phyloP scores from a whole-genome alignment of 1,140 invertebrate genomes.

The Drosophila quadrilineata region DNA sequence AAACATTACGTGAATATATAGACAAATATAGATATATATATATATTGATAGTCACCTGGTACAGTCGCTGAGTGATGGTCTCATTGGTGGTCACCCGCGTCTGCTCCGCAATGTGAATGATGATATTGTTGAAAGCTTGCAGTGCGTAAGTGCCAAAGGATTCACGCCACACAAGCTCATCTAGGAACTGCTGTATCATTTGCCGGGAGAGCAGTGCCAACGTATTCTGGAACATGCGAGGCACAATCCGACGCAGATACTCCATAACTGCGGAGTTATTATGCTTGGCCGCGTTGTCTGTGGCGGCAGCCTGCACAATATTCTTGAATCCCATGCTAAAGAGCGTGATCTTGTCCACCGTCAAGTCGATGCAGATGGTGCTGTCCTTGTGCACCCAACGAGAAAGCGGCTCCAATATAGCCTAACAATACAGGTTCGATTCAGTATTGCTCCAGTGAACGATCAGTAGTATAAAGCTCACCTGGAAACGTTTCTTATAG shows the following conservation, averaged over 20 bases:
- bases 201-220: conserved; percentile 90
- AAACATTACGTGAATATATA: conserved; percentile 38
- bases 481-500: conserved; percentile 87
- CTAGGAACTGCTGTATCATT: conserved; percentile 94
- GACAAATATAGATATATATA: neutral
- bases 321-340: conserved; percentile 89
- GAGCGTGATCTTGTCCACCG: conserved; percentile 90
- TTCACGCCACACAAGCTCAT: conserved; percentile 91
- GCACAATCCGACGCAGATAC: conserved; percentile 91
- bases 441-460: neutral
- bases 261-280: conserved; percentile 92
- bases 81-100: conserved; percentile 85
- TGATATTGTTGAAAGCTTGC: conserved; percentile 91
- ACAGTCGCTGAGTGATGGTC: conserved; percentile 81
- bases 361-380: conserved; percentile 90
- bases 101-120: conserved; percentile 89
- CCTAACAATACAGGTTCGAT: conserved; percentile 65
- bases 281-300: conserved; percentile 83
- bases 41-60: conserved; percentile 76
- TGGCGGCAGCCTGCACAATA: conserved; percentile 86
- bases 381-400: conserved; percentile 90
- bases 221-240: conserved; percentile 94
- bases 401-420: conserved; percentile 89
- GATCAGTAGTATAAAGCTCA: neutral
- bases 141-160: conserved; percentile 88